Evolutionary conservation across 2,888 invertebrate genomes (phyloP), one percentile per base, ranked within the genome.

Genomic region (Ectemnius cavifrons): DNA sequence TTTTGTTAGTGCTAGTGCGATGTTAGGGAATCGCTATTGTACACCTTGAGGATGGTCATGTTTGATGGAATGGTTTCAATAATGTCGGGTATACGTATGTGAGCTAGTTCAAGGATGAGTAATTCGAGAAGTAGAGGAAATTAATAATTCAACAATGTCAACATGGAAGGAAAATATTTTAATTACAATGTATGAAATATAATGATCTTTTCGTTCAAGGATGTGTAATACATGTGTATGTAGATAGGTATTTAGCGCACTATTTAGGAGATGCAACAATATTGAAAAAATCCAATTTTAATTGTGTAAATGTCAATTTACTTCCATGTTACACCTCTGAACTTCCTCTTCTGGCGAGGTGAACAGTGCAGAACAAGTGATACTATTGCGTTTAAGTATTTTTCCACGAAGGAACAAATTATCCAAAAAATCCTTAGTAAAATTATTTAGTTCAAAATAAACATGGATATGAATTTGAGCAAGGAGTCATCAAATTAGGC

Each of bases 1-100:
- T 79, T 79, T 79, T 79, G 65, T 67, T 77, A 71, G 75, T 77
- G 70, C 57, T 71, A 74, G 63, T 23, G 70, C 72, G 67, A 66
- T 52, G 45, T 45, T 57, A 71, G 37, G 37, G 8, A 8, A 11
- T 37, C 37, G 37, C 37, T 64, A 27, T 37, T 58, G 67, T 49
- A 45, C 58, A 20, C 23, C 18, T 37, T 37, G 37, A 8, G 37
- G 37, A 37, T 37, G 37, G 37, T 37, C 37, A 37, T 37, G 11
- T 37, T 37, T 37, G 1, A 37, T 37, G 37, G 37, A 37, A 37
- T 37, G 37, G 37, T 37, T 37, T 37, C 37, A 6, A 37, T 11
- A 11, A 37, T 37, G 37, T 6, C 1, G 37, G 37, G 37, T 37
- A 37, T 37, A 37, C 11, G 8, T 37, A 11, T 11, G 8, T 11